Percentiles rank a stretch among this genome's conserved stretches.
These are phyloP conservation scores for Apis laboriosa DNA, from an alignment of 1,140 invertebrate species.

Conservation along the genomic window DNA sequence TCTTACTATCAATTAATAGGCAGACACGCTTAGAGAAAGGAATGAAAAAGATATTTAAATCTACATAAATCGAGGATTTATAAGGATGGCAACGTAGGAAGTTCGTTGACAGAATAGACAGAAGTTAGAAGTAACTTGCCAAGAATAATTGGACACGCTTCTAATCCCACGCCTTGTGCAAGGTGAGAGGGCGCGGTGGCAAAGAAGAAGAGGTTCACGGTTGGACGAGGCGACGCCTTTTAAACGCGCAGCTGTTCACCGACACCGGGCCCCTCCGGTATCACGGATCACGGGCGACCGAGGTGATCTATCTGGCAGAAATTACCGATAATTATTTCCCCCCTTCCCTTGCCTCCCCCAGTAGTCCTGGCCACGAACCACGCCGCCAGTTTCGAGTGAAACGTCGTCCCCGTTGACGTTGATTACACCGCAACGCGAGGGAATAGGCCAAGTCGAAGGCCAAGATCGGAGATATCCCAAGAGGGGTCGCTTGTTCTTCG, in stretches of 20 bases:
- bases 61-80: too few relatives aligned
- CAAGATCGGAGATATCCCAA: conserved; percentile 38
- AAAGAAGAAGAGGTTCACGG: too few relatives aligned
- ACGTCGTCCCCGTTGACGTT: conserved; percentile 44
- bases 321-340: conserved; percentile 53
- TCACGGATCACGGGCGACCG: conserved; percentile 22
- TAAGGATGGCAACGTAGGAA: too few relatives aligned
- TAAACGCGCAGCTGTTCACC: conserved; percentile 36
- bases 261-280: background rate
- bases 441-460: background rate
- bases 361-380: background rate
- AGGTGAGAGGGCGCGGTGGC: too few relatives aligned
- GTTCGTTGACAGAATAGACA: too few relatives aligned
- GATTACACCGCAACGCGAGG: conserved; percentile 22
- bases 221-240: conserved; percentile 13
- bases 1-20: too few relatives aligned
- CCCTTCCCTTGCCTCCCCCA: background rate
- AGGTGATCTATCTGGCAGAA: conserved; percentile 44
- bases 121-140: too few relatives aligned
- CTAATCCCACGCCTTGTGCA: too few relatives aligned
- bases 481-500: conserved; percentile 39
- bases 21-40: too few relatives aligned
- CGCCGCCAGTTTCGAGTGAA: conserved; percentile 28
- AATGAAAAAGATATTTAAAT: too few relatives aligned
- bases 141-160: too few relatives aligned